Base-by-base conservation (phyloP, 2,113 vertebrate genomes). In the Odontophorus gujanensis region DNA sequence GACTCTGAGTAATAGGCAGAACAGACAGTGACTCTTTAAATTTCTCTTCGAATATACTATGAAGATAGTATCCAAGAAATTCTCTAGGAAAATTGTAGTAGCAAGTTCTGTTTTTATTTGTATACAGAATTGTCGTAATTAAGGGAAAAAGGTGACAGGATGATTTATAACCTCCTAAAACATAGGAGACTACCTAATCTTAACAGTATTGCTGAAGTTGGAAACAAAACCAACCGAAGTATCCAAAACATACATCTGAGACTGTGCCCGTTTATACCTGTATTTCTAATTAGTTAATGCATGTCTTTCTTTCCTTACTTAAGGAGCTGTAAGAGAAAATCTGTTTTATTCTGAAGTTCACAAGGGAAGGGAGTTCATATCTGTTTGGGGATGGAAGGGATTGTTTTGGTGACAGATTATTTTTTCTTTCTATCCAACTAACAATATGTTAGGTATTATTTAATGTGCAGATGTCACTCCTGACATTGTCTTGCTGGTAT, bases 161-260 rank as follows among this genome's bases (percentile, higher is more conserved):
- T 93, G 74, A 79, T 71, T 96, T 93, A 28, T 75, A 94, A 83
- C 47, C 38, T 82, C 81, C 48, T 51, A 32, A 91, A 89, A 82
- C n/a, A 86, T 71, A 53, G 8, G 28, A 17, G 26, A 30, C 16
- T 57, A 14, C 26, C 12, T 57, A 9, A 57, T 24, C 30, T 36
- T 58, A 22, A 4, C 6, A 45, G 26, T 45, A 16, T 11, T 32
- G 24, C 16, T 66, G 18, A 10, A 30, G 34, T 9, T 6, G 32
- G 45, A 79, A 45, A 7, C 36, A 21, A 21, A 6, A 43, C 43
- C 7, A 6, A 43, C 50, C 7, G 36, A 30, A 28, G 21, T 1
- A 34, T 14, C 22, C 24, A 36, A 4, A 42, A 5, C 7, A 7
- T n/a, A 17, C 3, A 5, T 74, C 63, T 78, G 25, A 53, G 43